phyloP scores from a whole-genome alignment of 2,797 vertebrate genomes.

The Gila robusta region DNA sequence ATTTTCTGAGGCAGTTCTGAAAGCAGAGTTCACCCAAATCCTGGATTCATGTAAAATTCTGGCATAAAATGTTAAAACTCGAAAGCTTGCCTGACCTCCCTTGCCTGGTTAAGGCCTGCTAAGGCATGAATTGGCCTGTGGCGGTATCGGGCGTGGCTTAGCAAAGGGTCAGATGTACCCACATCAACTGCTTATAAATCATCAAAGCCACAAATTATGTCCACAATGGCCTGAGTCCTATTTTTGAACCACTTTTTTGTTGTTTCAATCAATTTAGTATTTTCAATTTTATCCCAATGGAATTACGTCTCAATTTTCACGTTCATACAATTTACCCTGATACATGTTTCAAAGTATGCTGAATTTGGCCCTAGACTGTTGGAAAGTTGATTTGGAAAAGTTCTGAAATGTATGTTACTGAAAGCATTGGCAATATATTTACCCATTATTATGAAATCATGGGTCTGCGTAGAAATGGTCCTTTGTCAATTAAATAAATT shows the following conservation, averaged over 20 bases:
- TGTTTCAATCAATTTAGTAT: background rate
- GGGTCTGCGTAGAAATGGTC: background rate
- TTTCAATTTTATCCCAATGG: slow-evolving; percentile 5
- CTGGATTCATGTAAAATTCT: background rate
- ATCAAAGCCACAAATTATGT: background rate
- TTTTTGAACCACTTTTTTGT: background rate
- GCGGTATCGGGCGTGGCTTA: background rate
- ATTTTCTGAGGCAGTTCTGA: background rate
- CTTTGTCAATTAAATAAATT: background rate
- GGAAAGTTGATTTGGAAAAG: background rate
- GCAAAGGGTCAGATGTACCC: background rate
- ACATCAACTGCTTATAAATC: background rate
- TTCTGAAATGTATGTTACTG: background rate
- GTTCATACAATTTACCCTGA: background rate
- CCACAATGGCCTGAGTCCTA: background rate
- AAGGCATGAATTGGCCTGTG: background rate
- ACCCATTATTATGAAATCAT: background rate
- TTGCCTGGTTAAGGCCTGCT: background rate
- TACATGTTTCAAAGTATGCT: background rate
- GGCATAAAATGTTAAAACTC: background rate
- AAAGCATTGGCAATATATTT: background rate
- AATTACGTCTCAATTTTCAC: background rate
- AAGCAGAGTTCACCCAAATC: background rate
- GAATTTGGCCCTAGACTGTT: background rate
- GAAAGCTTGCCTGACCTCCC: background rate